These are phyloP conservation scores for Sarcophilus harrisii DNA, from an alignment of 2,797 vertebrate genomes.

Conservation along the genomic window DNA sequence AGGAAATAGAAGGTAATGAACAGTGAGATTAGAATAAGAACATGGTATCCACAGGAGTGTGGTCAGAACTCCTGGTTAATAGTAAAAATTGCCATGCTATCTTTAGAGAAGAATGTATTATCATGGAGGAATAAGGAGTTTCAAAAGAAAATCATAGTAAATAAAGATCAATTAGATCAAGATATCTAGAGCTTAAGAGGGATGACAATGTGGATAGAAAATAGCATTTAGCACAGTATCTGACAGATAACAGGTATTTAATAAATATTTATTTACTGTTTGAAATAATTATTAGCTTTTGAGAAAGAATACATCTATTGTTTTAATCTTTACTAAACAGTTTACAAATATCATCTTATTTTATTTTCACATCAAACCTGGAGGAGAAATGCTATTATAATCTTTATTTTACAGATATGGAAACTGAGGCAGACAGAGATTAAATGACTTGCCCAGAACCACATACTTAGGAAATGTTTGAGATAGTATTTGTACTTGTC, in stretches of 20 bases:
- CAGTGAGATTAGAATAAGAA: neutral
- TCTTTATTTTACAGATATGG: neutral
- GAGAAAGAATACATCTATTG: neutral
- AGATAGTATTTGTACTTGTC: neutral
- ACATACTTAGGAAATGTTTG: neutral
- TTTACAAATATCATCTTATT: neutral
- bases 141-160: neutral
- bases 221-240: neutral
- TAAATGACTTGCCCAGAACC: neutral
- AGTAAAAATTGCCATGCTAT: neutral
- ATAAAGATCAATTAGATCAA: neutral
- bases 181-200: neutral
- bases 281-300: neutral
- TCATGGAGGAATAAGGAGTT: neutral
- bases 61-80: neutral
- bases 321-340: neutral
- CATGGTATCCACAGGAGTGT: neutral
- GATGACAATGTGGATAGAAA: neutral
- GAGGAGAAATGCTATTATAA: neutral
- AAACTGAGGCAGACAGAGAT: neutral
- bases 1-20: neutral
- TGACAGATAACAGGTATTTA: neutral
- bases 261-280: neutral
- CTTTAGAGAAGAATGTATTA: neutral
- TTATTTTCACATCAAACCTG: neutral